These are phyloP conservation scores for Torymus auratus DNA, from an alignment of 2,888 invertebrate species.

Conservation along the genomic window DNA sequence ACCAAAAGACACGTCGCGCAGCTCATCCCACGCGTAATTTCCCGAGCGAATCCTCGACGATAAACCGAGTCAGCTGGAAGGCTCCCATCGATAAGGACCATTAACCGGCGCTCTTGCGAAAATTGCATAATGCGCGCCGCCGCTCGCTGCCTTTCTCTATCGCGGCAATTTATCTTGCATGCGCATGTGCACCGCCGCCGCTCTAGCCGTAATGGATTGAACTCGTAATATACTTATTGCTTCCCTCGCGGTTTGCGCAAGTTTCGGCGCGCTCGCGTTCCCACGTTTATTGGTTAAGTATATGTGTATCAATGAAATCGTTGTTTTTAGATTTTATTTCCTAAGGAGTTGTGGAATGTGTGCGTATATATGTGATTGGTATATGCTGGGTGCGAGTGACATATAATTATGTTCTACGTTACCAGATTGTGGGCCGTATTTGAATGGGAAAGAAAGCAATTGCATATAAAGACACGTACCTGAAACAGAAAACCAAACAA, in stretches of 20 bases:
- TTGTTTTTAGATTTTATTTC: background rate
- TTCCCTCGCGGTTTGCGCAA: constrained; percentile 29
- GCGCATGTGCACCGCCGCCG: background rate
- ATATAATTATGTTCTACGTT: too few species aligned
- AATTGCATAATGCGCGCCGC: constrained; percentile 10
- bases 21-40: too few species aligned
- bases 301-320: background rate
- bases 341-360: too few species aligned
- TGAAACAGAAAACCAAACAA: too few species aligned
- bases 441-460: too few species aligned
- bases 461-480: too few species aligned
- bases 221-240: constrained; percentile 11
- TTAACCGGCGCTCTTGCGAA: background rate
- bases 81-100: background rate
- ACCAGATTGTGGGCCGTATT: too few species aligned
- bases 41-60: too few species aligned
- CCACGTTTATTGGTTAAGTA: constrained; percentile 41
- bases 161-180: constrained; percentile 27
- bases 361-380: too few species aligned
- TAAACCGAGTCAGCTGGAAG: background rate
- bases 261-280: constrained; percentile 38
- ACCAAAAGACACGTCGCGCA: too few species aligned
- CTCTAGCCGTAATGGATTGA: constrained; percentile 16
- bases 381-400: background rate
- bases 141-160: background rate